Evolutionary conservation across 2,797 vertebrate genomes (phyloP), one percentile per base, ranked within the genome.

Genomic region (Sparidentex hasta): DNA sequence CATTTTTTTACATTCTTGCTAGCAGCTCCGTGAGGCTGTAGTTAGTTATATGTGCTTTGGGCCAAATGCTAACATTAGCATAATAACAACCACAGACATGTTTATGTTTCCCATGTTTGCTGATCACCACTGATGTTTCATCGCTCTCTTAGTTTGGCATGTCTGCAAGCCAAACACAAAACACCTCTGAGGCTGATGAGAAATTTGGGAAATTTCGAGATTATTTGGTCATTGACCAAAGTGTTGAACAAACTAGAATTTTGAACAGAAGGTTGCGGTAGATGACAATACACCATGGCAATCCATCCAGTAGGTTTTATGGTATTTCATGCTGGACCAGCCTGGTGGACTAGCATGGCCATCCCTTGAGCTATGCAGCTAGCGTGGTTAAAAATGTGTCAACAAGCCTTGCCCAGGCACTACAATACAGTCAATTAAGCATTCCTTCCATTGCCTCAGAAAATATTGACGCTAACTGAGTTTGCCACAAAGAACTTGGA

Each of bases 21-120:
- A n/a, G 38, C 27, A 17, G 25, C 44, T 52, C 21, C 9, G 1
- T 44, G 33, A n/a, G 2, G 29, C 14, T 17, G 11, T 17, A 11
- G 4, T 41, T 51, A 51, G n/a, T 52, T 17, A 38, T 0, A 14
- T 18, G 51, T 17, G 63, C 38, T 66, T 23, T 38, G 13, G 64
- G 47, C 65, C 46, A 27, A 55, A 57, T 38, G 44, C 27, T 59
- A 65, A 76, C 56, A 65, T 47, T 51, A 38, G 21, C 38, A 27
- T n/a, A 27, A 4, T 16, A 56, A 77, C 29, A 50, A 23, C 12
- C 23, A 25, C 5, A 29, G 18, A 1, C 25, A 70, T 48, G 65
- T 16, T 33, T 11, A 47, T 13, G n/a, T 65, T 29, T n/a, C 44
- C 23, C 25, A 61, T 12, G 16, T 71, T 46, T n/a, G 1, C 21